Percentiles rank a stretch among this genome's conserved stretches.
phyloP scores from a whole-genome alignment of 2,888 invertebrate species.

The Idaea straminata region DNA sequence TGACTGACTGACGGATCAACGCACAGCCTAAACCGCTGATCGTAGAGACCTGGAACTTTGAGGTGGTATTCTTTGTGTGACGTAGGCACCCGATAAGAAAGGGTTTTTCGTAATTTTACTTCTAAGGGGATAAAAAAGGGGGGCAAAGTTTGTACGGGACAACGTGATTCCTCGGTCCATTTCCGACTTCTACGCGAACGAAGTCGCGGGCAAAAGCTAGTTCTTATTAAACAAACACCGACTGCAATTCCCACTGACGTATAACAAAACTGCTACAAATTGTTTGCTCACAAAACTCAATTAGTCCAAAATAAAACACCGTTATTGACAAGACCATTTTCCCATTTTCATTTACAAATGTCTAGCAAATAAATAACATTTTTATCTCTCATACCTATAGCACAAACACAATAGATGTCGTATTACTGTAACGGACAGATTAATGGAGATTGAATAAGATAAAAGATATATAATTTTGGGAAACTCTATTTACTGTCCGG shows the following conservation, averaged over 20 bases:
- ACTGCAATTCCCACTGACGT: slow-evolving; percentile 10
- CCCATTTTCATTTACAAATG: not conserved
- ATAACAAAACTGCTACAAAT: too few species aligned
- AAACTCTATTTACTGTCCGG: not conserved
- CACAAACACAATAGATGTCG: not conserved
- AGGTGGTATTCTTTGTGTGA: too few species aligned
- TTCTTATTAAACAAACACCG: not conserved
- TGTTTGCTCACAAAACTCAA: slow-evolving; percentile 10
- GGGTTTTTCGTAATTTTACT: too few species aligned
- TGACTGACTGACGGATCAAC: too few species aligned
- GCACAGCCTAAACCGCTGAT: too few species aligned
- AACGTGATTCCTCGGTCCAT: too few species aligned
- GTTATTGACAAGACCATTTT: not conserved
- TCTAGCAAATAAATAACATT: not conserved
- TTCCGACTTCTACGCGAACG: too few species aligned
- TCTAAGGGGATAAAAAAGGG: too few species aligned
- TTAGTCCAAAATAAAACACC: not conserved
- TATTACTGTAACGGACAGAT: slow-evolving; percentile 7
- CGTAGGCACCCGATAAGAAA: too few species aligned
- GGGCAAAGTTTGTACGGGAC: too few species aligned
- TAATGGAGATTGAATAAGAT: slow-evolving; percentile 23
- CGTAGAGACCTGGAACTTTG: too few species aligned
- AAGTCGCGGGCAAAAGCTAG: too few species aligned
- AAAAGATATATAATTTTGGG: slow-evolving; percentile 18
- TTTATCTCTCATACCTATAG: slow-evolving; percentile 1